phyloP scores from a whole-genome alignment of 2,888 invertebrate genomes.

The Chalcosyrphus nemorum region DNA sequence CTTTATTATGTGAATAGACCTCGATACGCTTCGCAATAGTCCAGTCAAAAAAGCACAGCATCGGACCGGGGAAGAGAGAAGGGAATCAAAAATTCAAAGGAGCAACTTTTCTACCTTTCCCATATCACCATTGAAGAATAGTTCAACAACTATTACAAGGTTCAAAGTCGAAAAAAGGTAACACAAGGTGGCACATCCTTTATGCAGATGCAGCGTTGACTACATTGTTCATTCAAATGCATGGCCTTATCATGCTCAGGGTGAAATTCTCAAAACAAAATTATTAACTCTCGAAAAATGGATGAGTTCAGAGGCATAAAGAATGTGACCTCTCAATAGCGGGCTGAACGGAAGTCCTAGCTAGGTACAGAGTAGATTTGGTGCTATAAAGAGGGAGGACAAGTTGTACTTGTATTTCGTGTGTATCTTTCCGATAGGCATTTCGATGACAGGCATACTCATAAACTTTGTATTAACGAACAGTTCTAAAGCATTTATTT shows the following conservation, averaged over 20 bases:
- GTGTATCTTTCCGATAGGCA: neutral
- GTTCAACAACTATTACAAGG: conserved; percentile 22
- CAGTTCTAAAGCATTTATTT: neutral
- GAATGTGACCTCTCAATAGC: neutral
- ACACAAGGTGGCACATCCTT: neutral
- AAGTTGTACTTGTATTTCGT: neutral
- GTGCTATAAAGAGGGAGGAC: neutral
- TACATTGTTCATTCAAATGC: neutral
- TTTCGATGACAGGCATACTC: neutral
- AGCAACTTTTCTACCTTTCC: conserved; percentile 43
- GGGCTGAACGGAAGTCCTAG: neutral
- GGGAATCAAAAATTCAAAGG: conserved; percentile 27
- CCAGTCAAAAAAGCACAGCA: neutral
- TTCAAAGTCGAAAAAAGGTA: neutral
- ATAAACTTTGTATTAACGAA: neutral
- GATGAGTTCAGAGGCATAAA: neutral
- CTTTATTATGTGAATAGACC: conserved; percentile 20
- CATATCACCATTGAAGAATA: conserved; percentile 22
- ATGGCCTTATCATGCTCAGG: neutral
- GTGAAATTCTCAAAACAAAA: neutral
- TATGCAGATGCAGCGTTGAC: neutral
- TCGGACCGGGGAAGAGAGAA: no score
- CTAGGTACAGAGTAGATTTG: no score
- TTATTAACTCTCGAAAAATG: conserved; percentile 1
- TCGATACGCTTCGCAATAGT: neutral